Evolutionary conservation across 2,888 invertebrate species (phyloP), one percentile per base, ranked within the genome.

Genomic region (Monochamus alternatus): DNA sequence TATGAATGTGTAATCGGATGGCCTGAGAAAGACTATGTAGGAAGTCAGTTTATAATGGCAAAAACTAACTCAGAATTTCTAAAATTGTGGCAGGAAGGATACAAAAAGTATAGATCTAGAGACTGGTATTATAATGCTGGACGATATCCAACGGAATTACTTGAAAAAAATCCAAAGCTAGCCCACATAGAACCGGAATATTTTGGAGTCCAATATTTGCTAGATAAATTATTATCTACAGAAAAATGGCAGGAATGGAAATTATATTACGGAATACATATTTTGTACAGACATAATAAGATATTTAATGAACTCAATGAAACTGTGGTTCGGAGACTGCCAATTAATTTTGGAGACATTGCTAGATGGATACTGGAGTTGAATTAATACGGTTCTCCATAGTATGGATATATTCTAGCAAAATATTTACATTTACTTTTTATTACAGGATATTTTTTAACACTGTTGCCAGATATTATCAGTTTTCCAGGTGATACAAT

Each of bases 101-200:
- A 68, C 47, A 47, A 68, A 22, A 68, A 31, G n/a, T 68, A 68
- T 68, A 47, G n/a, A 52, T 10, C 68, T n/a, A 68, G 68, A 55
- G 68, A 68, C 47, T 68, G 68, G 68, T 68, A 68, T 68, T 68
- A 68, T 32, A 68, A 68, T 68, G 68, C 68, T 10, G 68, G 68
- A 31, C 14, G 12, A 14, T 68, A 68, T 68, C 68, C 68, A 38
- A 68, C 68, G n/a, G 68, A 68, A 31, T 14, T 68, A 31, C 30
- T 68, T 14, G 31, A 52, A 55, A 38, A 32, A n/a, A n/a, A 55
- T 52, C 22, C 51, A 38, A 8, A 55, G 7, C 47, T 68, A 7
- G 32, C 43, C 9, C 68, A 68, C 31, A 52, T 55, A 30, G 68
- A 68, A n/a, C 55, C 68, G 12, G n/a, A 51, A 31, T 9, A 9